phyloP scores from a whole-genome alignment of 2,113 vertebrate genomes.

The Hippocampus mohnikei region DNA sequence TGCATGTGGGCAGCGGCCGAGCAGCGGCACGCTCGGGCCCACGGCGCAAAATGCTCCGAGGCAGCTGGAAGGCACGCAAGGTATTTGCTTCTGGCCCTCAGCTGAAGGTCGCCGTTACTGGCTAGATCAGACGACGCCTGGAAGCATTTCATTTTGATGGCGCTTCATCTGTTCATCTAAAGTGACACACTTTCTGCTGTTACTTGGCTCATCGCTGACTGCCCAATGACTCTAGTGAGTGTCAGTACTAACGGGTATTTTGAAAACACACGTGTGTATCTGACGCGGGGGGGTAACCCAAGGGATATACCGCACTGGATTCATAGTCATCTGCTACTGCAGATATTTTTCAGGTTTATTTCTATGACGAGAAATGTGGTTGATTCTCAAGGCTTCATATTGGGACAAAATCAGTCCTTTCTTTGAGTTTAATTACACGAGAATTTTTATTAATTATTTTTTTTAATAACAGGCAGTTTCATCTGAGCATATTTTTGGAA shows the following conservation, averaged over 20 bases:
- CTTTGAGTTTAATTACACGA: too few species aligned
- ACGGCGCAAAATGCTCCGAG: constrained; percentile 44
- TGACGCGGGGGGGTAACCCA: background rate
- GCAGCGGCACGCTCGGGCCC: constrained; percentile 13
- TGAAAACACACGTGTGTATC: background rate
- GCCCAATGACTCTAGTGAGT: constrained; percentile 15
- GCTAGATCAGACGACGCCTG: constrained; percentile 30
- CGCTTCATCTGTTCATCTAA: background rate
- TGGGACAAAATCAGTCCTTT: too few species aligned
- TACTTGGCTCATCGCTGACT: constrained; percentile 47
- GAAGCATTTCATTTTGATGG: constrained; percentile 24
- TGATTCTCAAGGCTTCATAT: too few species aligned
- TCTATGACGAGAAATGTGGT: too few species aligned
- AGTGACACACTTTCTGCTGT: constrained; percentile 47
- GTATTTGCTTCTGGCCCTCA: constrained; percentile 43
- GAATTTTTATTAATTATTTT: too few species aligned
- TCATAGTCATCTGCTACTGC: too few species aligned
- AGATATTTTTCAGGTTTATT: too few species aligned
- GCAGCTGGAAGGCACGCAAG: constrained; percentile 36
- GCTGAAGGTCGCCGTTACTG: constrained; percentile 48
- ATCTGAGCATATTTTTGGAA: too few species aligned
- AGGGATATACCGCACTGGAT: background rate
- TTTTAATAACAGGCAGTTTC: too few species aligned
- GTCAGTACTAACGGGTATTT: background rate
- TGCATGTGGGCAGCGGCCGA: constrained; percentile 41